These are phyloP conservation scores for Lateolabrax maculatus DNA, from an alignment of 2,797 vertebrate species.

Conservation along the genomic window DNA sequence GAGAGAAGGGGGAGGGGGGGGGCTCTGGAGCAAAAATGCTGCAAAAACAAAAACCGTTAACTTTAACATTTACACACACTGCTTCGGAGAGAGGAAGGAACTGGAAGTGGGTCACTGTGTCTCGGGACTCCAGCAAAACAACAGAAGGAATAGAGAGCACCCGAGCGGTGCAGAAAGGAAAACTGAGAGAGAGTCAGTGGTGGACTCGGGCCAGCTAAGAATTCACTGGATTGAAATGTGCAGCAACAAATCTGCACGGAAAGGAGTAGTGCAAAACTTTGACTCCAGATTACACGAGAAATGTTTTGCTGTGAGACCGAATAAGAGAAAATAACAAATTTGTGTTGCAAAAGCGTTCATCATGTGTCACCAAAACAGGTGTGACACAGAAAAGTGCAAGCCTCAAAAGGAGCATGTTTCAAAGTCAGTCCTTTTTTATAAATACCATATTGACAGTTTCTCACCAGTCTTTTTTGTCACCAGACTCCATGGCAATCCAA, in stretches of 20 bases:
- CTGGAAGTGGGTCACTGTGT: constrained; percentile 84
- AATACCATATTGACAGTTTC: constrained; percentile 25
- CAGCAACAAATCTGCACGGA: constrained; percentile 39
- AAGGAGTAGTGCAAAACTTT: background rate
- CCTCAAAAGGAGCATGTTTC: constrained; percentile 34
- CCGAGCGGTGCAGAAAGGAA: constrained; percentile 43
- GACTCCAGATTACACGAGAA: constrained; percentile 4
- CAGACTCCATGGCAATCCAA: background rate
- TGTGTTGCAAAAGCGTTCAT: constrained; percentile 23
- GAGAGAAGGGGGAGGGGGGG: constrained; percentile 5
- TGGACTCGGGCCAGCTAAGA: constrained; percentile 53
- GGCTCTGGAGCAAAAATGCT: constrained; percentile 53
- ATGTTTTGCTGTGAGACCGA: constrained; percentile 17
- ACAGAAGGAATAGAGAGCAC: constrained; percentile 45
- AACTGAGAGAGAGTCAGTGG: constrained; percentile 46
- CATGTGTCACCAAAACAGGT: constrained; percentile 48
- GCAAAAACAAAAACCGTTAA: constrained; percentile 70
- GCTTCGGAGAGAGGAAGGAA: constrained; percentile 73
- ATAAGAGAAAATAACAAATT: constrained; percentile 26
- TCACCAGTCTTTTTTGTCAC: constrained; percentile 1
- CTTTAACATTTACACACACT: constrained; percentile 60
- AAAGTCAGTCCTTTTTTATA: constrained; percentile 18
- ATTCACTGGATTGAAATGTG: constrained; percentile 58
- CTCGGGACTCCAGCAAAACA: constrained; percentile 70
- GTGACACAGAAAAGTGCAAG: constrained; percentile 53